phyloP scores from a whole-genome alignment of 2,113 vertebrate genomes.

The Gambusia affinis region DNA sequence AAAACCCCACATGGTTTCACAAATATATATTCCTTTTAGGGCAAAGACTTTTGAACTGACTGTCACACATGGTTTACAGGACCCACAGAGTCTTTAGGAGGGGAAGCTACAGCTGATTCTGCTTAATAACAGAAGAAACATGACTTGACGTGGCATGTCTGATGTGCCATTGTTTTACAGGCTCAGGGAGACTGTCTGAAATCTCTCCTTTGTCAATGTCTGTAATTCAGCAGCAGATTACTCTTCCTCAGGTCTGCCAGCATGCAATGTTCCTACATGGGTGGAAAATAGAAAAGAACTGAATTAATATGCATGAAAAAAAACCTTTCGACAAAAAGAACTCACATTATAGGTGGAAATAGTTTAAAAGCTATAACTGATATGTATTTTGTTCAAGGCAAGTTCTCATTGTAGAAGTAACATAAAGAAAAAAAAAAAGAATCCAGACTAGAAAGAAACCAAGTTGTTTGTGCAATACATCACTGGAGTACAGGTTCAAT shows the following conservation, averaged over 20 bases:
- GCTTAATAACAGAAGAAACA: slow-evolving; percentile 63
- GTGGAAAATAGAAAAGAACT: not conserved
- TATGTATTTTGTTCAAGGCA: too few relatives aligned
- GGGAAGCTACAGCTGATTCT: slow-evolving; percentile 64
- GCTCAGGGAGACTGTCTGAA: slow-evolving; percentile 50
- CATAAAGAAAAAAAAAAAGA: not conserved
- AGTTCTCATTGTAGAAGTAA: not conserved
- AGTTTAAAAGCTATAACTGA: too few relatives aligned
- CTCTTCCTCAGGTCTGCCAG: slow-evolving; percentile 50
- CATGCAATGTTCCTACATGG: slow-evolving; percentile 8
- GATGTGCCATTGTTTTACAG: slow-evolving; percentile 55
- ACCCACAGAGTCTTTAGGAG: slow-evolving; percentile 36
- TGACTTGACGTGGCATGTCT: slow-evolving; percentile 38
- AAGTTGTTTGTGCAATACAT: not conserved
- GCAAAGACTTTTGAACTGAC: slow-evolving; percentile 32
- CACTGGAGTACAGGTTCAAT: too few relatives aligned
- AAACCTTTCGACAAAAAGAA: not conserved
- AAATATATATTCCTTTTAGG: slow-evolving; percentile 29
- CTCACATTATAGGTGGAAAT: too few relatives aligned
- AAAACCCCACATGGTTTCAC: slow-evolving; percentile 14
- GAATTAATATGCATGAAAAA: not conserved
- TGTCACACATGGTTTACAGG: slow-evolving; percentile 27
- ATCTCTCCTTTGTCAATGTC: slow-evolving; percentile 53
- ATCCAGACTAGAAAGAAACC: not conserved
- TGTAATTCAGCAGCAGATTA: slow-evolving; percentile 53